Conservation (phyloP, 2,888 invertebrate species). For the Metallyticus violacea region DNA sequence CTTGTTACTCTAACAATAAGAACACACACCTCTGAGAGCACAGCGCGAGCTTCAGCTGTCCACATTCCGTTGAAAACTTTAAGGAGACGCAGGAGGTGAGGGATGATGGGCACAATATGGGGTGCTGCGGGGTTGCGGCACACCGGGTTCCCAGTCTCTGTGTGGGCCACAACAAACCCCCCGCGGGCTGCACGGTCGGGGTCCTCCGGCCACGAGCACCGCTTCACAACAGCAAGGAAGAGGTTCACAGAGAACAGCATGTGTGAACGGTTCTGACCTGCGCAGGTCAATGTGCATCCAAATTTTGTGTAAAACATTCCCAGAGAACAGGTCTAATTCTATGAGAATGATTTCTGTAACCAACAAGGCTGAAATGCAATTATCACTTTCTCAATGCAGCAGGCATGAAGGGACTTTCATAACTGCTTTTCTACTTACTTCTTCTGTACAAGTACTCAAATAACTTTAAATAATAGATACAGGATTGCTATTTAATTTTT, state of each 20-base stretch:
- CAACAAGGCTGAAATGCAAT: background rate
- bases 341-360: background rate
- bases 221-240: conserved; percentile 80
- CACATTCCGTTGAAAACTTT: conserved; percentile 79
- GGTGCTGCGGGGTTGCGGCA: conserved; percentile 84
- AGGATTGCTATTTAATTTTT: no score
- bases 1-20: background rate
- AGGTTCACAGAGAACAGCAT: conserved; percentile 72
- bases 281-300: background rate
- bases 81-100: conserved; percentile 73
- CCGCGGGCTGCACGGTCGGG: conserved; percentile 80
- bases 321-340: background rate
- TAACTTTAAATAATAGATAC: no score
- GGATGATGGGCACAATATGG: conserved; percentile 77
- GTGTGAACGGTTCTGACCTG: conserved; percentile 61
- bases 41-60: conserved; percentile 61
- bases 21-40: conserved; percentile 55
- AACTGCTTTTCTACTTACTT: background rate
- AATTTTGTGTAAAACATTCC: no score
- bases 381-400: no score
- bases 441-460: background rate
- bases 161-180: conserved; percentile 76
- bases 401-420: background rate
- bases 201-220: conserved; percentile 85
- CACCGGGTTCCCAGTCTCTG: conserved; percentile 72